Conservation (phyloP, 1,140 invertebrate genomes). For the Rhagoletis zephyria region DNA sequence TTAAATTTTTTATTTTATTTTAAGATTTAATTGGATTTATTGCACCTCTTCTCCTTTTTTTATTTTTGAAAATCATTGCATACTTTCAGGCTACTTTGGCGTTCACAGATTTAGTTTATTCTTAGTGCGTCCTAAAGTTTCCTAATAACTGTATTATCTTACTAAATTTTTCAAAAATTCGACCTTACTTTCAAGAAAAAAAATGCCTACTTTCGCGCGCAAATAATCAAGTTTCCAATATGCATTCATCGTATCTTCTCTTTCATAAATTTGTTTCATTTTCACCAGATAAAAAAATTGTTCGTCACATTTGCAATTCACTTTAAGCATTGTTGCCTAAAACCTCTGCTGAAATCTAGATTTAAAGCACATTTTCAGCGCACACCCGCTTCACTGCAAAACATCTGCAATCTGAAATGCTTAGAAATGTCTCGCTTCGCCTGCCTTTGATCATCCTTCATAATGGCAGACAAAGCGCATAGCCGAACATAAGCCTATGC, state of each 20-base stretch:
- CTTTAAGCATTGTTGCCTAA: neutral
- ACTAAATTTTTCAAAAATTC: too few species aligned
- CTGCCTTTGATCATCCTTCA: neutral
- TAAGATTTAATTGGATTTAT: too few species aligned
- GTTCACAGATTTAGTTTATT: too few species aligned
- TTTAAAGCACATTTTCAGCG: neutral
- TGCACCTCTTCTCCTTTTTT: too few species aligned
- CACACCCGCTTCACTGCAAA: neutral
- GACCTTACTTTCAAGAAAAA: neutral
- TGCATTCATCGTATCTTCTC: neutral
- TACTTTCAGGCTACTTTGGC: too few species aligned
- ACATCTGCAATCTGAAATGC: neutral
- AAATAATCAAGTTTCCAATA: neutral
- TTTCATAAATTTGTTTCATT: too few species aligned
- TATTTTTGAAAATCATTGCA: too few species aligned
- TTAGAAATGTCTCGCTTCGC: slow-evolving; percentile 11
- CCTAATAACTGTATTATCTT: too few species aligned
- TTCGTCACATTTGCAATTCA: neutral
- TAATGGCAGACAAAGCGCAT: too few species aligned
- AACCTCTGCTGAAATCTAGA: neutral
- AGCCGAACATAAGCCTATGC: slow-evolving; percentile 15
- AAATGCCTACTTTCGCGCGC: neutral
- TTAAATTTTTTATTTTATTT: too few species aligned
- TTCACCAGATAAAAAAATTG: too few species aligned
- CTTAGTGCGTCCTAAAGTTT: too few species aligned